Percentiles rank a stretch among this genome's conserved stretches.
Conservation (phyloP, 2,113 vertebrate genomes). For the Bostrychus sinensis region DNA sequence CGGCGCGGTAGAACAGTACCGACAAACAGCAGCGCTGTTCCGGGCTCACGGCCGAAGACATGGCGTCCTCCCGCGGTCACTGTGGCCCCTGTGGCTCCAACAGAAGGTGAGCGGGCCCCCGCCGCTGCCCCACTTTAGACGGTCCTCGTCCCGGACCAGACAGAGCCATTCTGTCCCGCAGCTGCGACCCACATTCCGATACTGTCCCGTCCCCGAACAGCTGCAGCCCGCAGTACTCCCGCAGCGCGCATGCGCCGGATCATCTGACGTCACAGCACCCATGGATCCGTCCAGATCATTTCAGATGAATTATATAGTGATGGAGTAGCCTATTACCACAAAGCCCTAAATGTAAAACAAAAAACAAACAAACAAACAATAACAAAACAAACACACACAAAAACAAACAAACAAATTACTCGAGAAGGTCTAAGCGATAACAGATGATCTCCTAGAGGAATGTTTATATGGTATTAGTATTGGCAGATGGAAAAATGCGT, state of each 20-base stretch:
- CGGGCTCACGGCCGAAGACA: constrained; percentile 60
- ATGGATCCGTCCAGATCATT: too few relatives aligned
- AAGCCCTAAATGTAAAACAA: too few relatives aligned
- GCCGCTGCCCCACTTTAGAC: not conserved
- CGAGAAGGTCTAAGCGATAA: too few relatives aligned
- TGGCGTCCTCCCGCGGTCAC: constrained; percentile 11
- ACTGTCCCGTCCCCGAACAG: not conserved
- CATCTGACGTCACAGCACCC: not conserved
- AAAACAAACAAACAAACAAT: too few relatives aligned
- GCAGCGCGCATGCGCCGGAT: not conserved
- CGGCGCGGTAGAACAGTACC: constrained; percentile 88
- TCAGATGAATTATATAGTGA: too few relatives aligned
- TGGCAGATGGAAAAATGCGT: too few relatives aligned
- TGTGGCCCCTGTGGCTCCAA: not conserved
- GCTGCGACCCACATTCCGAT: not conserved
- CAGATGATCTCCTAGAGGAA: too few relatives aligned
- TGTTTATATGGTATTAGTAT: too few relatives aligned
- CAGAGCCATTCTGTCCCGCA: not conserved
- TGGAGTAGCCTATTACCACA: too few relatives aligned
- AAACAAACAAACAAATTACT: too few relatives aligned
- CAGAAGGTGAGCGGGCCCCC: not conserved
- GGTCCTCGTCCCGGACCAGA: not conserved
- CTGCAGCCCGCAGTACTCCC: not conserved
- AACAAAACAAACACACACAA: too few relatives aligned
- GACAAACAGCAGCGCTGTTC: constrained; percentile 81